A percentile compares a stretch with the other conserved stretches of the same genome.
Evolutionary conservation across 2,888 invertebrate genomes (phyloP).

Genomic region (Melipona bicolor): DNA sequence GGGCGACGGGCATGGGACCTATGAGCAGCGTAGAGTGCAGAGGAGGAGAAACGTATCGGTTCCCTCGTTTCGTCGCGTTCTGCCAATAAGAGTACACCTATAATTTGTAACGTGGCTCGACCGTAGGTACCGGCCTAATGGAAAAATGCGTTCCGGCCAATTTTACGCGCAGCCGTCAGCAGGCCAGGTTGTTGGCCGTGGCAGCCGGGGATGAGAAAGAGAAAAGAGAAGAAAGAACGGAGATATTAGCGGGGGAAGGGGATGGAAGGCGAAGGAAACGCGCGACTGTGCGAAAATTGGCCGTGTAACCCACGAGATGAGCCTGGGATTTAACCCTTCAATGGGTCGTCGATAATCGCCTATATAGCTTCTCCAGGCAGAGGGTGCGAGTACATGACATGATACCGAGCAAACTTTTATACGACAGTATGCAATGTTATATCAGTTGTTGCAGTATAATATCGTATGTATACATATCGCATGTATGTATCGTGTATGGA

Average conservation of each 20-base stretch:
- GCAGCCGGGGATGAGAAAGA: conserved; percentile 26
- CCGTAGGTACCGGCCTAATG: conserved; percentile 76
- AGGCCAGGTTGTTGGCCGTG: conserved; percentile 67
- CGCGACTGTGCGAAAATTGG: conserved; percentile 47
- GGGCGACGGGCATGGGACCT: conserved; percentile 12
- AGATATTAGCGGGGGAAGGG: background rate
- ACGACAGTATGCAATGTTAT: background rate
- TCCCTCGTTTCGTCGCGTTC: conserved; percentile 71
- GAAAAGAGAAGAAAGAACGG: conserved; percentile 7
- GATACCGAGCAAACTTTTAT: background rate
- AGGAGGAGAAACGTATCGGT: conserved; percentile 68
- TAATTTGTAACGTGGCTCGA: conserved; percentile 79
- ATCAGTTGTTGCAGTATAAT: background rate
- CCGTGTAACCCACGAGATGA: background rate
- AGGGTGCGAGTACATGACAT: background rate
- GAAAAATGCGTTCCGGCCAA: conserved; percentile 80
- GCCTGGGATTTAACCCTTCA: conserved; percentile 15
- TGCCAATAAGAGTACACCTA: conserved; percentile 76
- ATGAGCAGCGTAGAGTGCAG: background rate
- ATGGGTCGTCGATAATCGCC: background rate
- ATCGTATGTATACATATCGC: background rate
- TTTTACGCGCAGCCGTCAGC: conserved; percentile 78
- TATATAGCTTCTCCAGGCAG: background rate
- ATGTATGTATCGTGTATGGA: background rate
- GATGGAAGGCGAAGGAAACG: conserved; percentile 28